Evolutionary conservation across 2,888 invertebrate genomes (phyloP), one percentile per base, ranked within the genome.

Genomic region (Dioctria rufipes): DNA sequence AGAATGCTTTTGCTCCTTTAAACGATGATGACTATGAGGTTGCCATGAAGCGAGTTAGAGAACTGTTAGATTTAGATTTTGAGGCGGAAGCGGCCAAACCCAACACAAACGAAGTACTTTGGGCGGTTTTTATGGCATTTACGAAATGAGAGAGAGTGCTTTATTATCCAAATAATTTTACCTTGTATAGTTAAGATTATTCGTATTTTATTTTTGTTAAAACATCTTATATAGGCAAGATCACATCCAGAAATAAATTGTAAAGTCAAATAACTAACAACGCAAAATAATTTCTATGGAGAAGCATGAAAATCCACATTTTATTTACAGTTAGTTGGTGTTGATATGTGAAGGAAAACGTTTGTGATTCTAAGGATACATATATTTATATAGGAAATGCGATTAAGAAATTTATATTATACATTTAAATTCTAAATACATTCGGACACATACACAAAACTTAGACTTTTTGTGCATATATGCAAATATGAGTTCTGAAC

Each of bases 121-220:
- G 99, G 99, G 98, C 98, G 79, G 99, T 99, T 82, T 98, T 99
- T 90, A 96, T 98, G 85, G 97, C 98, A 82, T 98, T 99, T 91
- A 97, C 96, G 86, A 99, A 99, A 94, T 99, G 95, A 93, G 91
- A 87, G 84, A 73, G n/a, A 67, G 78, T 77, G 81, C 83, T 80
- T 75, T 80, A 73, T 73, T 80, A 80, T 73, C 61, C 71, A 73
- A 73, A 73, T 73, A 67, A 80, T 80, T 80, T 80, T 80, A 80
- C 71, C 37, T 63, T 71, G 60, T 71, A 80, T 71, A 61, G 65
- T 60, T 80, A 71, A 80, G 71, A 49, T 51, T 77, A 77, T 77
- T 60, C 77, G 77, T 77, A 77, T 63, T 77, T 77, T 77, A 77
- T 77, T 77, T 77, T 77, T 77, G 77, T 77, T 77, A 77, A 77